Base-by-base conservation (phyloP, 2,113 vertebrate genomes). In the Siphamia tubifer region DNA sequence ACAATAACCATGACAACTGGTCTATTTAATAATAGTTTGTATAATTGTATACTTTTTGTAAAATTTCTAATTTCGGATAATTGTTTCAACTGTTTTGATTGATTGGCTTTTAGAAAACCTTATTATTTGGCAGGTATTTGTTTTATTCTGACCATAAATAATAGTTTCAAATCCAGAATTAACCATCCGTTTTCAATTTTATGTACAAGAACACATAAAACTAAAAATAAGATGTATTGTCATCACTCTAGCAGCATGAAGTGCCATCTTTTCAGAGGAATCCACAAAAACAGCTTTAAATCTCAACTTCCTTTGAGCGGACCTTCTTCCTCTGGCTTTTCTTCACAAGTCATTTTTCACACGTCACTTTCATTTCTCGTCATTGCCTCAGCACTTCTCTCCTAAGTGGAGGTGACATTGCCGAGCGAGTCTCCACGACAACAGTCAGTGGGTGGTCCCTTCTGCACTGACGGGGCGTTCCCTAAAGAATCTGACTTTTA, bases 401-500 rank as follows among this genome's bases (percentile, higher is more conserved):
- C 43, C 17, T 6, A 12, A 31, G 49, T 1, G 23, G 19, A 63
- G 36, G 16, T 43, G 31, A 63, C 73, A 85, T 81, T 88, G 73
- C 86, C 77, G 52, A 71, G 69, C 2, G 8, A 30, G 64, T 83
- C 83, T 81, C 84, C 79, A 76, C 83, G 75, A 71, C 58, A 80
- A 79, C 72, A 28, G 21, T 68, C 40, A 4, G 40, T 74, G 79
- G 73, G 84, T 86, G 70, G 77, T 83, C 82, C 30, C 21, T 19
- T 64, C 48, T 43, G 28, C 40, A 56, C 31, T 40, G 51, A 53
- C 35, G 23, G 55, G 55, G 16, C 6, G 5, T 45, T 43, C 12
- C 54, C 62, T 5, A 44, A 60, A 67, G 16, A 60, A 52, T 70
- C 12, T 7, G n/a, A 65, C 58, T 54, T 60, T 39, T 31, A 32